Evolutionary conservation across 2,888 invertebrate genomes (phyloP), one percentile per base, ranked within the genome.

Genomic region (Tachina lurida): DNA sequence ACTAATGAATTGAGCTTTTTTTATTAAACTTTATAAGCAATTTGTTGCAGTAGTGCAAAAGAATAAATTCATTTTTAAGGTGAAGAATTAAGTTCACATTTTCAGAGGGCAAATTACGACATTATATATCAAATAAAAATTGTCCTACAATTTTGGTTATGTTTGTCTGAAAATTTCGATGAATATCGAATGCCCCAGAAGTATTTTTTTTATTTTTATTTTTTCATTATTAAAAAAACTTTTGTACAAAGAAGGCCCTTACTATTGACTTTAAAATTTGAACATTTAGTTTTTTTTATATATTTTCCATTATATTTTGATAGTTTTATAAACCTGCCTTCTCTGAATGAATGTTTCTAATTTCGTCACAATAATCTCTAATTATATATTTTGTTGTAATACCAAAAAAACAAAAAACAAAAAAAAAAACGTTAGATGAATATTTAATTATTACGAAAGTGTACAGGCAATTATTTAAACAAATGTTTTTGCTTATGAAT

Each of bases 371-470:
- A 79, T 60, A 60, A 43, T 71, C 74, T 43, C 31, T 74, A 67
- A 80, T 67, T 60, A 67, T 74, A 74, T 67, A 58, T 58, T 73
- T 67, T 17, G n/a, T 49, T 49, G 70, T 12, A 62, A 58, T 31
- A 58, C 22, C 4, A 31, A 31, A 31, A 4, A 31, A 2, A 22
- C 1, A 22, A 22, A 47, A 47, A 47, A 9, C 15, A 9, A 62
- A 62, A 41, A 13, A 22, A 73, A 63, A 83, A 65, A 78, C 78
- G 78, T 68, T 70, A 60, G 62, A 60, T 60, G 78, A 84, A 78
- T 84, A 78, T 17, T 68, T 63, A 73, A 84, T 78, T 68, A 49
- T n/a, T 52, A 41, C 39, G 65, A 65, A 22, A 65, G 39, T 70
- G 19, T 31, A 31, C 31, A 31, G 7, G 31, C 54, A 76, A 76